Conservation (phyloP, 2,888 invertebrate species). For the Endotricha flammealis region DNA sequence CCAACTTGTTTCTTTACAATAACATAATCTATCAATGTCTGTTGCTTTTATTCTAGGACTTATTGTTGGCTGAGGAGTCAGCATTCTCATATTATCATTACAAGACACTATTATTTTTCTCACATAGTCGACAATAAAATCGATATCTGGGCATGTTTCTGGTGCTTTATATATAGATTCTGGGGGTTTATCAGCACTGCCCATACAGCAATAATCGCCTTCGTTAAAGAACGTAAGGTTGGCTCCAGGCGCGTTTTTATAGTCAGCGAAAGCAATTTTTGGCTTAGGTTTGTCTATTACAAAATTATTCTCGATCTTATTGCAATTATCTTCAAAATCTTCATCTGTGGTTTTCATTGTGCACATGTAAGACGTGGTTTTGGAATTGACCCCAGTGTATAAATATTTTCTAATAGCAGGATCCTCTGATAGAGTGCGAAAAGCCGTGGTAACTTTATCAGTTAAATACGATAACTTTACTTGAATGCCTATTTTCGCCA, state of each 20-base stretch:
- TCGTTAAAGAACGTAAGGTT: conserved; percentile 58
- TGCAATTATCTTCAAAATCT: conserved; percentile 49
- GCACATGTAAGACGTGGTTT: conserved; percentile 64
- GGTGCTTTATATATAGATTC: conserved; percentile 55
- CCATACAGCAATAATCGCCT: conserved; percentile 60
- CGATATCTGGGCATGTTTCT: conserved; percentile 58
- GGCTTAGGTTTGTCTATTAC: conserved; percentile 41
- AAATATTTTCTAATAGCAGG: conserved; percentile 51
- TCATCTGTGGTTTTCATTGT: conserved; percentile 65
- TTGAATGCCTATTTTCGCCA: conserved; percentile 61
- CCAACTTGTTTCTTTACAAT: conserved; percentile 61
- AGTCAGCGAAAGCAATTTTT: conserved; percentile 49
- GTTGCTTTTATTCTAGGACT: conserved; percentile 61
- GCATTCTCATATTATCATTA: conserved; percentile 70
- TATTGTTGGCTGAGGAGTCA: conserved; percentile 61
- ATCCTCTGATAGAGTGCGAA: conserved; percentile 65
- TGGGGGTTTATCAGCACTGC: conserved; percentile 59
- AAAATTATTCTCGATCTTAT: conserved; percentile 50
- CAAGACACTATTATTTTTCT: conserved; percentile 64
- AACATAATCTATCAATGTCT: conserved; percentile 63
- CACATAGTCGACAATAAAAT: conserved; percentile 62
- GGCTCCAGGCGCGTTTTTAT: conserved; percentile 59
- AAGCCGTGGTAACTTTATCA: conserved; percentile 56
- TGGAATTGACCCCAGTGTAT: conserved; percentile 65
- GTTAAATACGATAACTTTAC: conserved; percentile 54